phyloP scores from a whole-genome alignment of 2,797 vertebrate genomes.

The Phaenicophaeus curvirostris region DNA sequence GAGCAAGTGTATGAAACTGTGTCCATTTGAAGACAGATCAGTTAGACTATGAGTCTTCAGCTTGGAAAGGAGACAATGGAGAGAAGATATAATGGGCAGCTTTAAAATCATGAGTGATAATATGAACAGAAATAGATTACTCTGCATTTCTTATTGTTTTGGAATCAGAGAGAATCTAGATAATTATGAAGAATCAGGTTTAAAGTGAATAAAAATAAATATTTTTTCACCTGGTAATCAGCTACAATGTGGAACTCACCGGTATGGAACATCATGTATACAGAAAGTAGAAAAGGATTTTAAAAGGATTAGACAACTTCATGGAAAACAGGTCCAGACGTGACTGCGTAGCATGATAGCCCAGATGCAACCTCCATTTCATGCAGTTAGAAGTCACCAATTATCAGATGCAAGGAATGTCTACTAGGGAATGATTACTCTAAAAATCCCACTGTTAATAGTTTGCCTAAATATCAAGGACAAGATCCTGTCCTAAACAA shows the following conservation, averaged over 20 bases:
- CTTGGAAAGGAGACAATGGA: not conserved
- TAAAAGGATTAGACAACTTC: not conserved
- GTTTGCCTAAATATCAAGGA: not conserved
- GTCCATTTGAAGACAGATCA: not conserved
- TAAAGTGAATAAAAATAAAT: not conserved
- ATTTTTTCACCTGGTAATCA: not conserved
- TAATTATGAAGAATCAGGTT: not conserved
- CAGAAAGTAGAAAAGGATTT: not conserved
- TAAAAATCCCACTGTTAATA: not conserved
- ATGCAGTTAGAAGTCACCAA: not conserved
- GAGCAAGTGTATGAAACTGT: not conserved
- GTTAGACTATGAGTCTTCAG: not conserved
- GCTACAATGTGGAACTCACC: not conserved
- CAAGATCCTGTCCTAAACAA: not conserved
- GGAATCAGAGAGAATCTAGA: not conserved
- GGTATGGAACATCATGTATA: not conserved
- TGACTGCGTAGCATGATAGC: not conserved
- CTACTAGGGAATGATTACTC: not conserved
- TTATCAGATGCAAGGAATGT: not conserved
- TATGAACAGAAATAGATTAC: fast-evolving
- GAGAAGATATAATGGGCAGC: not conserved
- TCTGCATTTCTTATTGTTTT: not conserved
- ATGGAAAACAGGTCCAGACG: not conserved
- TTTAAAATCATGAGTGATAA: not conserved
- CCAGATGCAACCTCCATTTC: not conserved